phyloP scores from a whole-genome alignment of 1,140 invertebrate genomes.

The Leucophenga varia region DNA sequence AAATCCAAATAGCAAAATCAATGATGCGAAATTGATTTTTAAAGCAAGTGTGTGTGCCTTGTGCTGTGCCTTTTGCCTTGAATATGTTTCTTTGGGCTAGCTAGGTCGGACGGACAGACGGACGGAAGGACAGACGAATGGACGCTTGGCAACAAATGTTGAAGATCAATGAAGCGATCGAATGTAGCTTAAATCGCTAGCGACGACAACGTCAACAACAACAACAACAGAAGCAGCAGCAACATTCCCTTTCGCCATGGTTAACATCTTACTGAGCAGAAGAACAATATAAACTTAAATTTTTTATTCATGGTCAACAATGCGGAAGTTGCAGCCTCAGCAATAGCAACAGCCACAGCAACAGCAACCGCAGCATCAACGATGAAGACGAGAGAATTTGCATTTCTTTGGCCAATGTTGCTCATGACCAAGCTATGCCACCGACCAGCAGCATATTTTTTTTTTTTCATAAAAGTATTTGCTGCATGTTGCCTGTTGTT shows the following conservation, averaged over 20 bases:
- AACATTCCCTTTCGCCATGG: not conserved
- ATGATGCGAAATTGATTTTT: not conserved
- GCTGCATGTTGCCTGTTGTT: conserved; percentile 49
- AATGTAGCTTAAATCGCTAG: not conserved
- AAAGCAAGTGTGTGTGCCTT: not conserved
- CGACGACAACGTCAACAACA: not conserved
- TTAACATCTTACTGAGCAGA: not conserved
- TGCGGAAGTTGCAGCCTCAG: conserved; percentile 41
- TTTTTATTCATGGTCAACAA: conserved; percentile 54
- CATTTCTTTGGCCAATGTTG: not conserved
- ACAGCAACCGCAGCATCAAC: no score
- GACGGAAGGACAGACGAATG: no score
- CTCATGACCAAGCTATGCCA: conserved; percentile 22
- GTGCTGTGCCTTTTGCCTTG: no score
- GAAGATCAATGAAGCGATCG: no score
- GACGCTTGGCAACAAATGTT: no score
- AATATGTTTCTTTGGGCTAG: no score
- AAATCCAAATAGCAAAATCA: not conserved
- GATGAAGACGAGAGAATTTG: no score
- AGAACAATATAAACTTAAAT: conserved; percentile 49
- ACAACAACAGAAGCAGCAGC: conserved; percentile 1
- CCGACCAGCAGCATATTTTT: no score
- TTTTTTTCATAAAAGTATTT: no score
- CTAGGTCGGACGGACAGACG: no score
- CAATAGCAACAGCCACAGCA: not conserved